Conservation (phyloP, 1,140 invertebrate species). For the Trialeurodes vaporariorum region DNA sequence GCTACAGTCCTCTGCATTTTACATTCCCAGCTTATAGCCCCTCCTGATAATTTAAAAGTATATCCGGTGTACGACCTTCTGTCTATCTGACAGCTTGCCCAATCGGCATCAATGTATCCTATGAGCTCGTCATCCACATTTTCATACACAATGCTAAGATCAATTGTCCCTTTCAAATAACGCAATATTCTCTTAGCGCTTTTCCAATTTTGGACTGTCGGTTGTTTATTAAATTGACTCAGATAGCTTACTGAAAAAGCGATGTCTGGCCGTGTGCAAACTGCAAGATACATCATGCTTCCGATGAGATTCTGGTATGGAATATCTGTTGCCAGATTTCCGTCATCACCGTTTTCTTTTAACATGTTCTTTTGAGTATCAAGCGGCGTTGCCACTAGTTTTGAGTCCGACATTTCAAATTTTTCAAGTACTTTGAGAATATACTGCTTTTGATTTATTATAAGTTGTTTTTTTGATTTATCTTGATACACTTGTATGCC, state of each 20-base stretch:
- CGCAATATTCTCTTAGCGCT: slow-evolving; percentile 23
- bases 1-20: slow-evolving; percentile 10
- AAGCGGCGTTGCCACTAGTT: slow-evolving; percentile 11
- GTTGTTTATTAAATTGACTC: slow-evolving; percentile 26
- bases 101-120: slow-evolving; percentile 28
- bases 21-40: slow-evolving; percentile 24
- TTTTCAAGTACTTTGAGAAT: slow-evolving; percentile 24
- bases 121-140: slow-evolving; percentile 5
- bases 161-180: slow-evolving; percentile 25
- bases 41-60: slow-evolving; percentile 26
- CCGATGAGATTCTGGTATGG: slow-evolving; percentile 29
- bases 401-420: slow-evolving; percentile 26
- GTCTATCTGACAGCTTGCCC: slow-evolving; percentile 25
- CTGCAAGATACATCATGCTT: slow-evolving; percentile 29
- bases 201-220: slow-evolving; percentile 21
- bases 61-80: slow-evolving; percentile 31
- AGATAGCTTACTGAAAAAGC: slow-evolving; percentile 29
- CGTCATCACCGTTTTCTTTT: not conserved
- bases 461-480: slow-evolving; percentile 24
- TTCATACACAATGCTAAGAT: slow-evolving; percentile 19
- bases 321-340: not conserved
- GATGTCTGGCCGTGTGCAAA: slow-evolving; percentile 33
- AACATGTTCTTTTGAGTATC: slow-evolving; percentile 8
- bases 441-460: slow-evolving; percentile 29
- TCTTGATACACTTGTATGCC: not conserved